Evolutionary conservation across 2,888 invertebrate species (phyloP).

Genomic region (Argyra leucocephala): DNA sequence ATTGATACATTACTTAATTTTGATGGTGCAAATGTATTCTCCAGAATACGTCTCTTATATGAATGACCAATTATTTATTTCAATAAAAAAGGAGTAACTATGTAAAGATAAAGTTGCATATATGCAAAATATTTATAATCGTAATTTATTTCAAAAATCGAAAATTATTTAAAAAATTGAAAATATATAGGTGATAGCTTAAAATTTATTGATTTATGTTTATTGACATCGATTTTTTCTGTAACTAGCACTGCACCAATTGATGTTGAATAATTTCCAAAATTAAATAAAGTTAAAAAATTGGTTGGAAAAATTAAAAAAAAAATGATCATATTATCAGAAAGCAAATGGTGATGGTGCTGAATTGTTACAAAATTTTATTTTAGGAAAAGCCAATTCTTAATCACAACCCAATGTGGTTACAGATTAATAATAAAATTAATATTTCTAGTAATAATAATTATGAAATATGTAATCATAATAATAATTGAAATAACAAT

Average conservation of each 20-base stretch:
- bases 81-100: conserved; percentile 37
- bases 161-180: conserved; percentile 34
- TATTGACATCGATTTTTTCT: conserved; percentile 43
- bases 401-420: no score
- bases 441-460: no score
- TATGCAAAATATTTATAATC: conserved; percentile 43
- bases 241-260: conserved; percentile 41
- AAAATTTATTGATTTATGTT: conserved; percentile 46
- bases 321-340: conserved; percentile 43
- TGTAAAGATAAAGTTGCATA: conserved; percentile 41
- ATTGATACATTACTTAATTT: conserved; percentile 41
- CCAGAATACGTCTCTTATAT: conserved; percentile 34
- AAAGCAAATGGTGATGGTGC: conserved; percentile 41
- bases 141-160: no score
- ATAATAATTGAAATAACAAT: no score
- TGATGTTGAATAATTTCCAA: conserved; percentile 42
- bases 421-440: no score
- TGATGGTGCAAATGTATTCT: conserved; percentile 38
- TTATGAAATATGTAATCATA: no score
- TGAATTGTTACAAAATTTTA: conserved; percentile 29
- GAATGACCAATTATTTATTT: conserved; percentile 40
- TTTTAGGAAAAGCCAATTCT: conserved; percentile 22
- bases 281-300: no score
- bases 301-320: conserved; percentile 42
- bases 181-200: conserved; percentile 38